Percentiles rank a stretch among this genome's conserved stretches.
phyloP scores from a whole-genome alignment of 2,113 vertebrate genomes.

The Elaphurus davidianus region DNA sequence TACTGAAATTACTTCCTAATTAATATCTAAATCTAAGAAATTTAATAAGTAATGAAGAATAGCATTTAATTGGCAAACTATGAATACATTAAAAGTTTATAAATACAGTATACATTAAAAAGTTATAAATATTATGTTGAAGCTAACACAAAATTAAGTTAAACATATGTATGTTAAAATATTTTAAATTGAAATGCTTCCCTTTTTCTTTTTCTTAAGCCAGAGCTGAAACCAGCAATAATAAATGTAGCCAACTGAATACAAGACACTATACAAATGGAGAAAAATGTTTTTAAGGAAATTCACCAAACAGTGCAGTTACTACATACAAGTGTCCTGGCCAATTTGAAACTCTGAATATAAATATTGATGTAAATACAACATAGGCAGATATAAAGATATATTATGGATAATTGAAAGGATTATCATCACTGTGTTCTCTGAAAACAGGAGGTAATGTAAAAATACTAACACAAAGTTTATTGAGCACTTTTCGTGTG shows the following conservation, averaged over 20 bases:
- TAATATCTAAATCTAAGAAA: not conserved
- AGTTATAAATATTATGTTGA: not conserved
- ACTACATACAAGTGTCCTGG: not conserved
- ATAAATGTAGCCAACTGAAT: not conserved
- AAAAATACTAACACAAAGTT: not conserved
- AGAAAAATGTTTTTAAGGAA: not conserved
- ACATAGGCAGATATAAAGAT: not conserved
- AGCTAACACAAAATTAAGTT: not conserved
- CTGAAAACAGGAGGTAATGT: not conserved
- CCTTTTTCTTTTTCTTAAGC: constrained; percentile 23
- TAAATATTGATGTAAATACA: not conserved
- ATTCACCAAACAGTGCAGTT: not conserved
- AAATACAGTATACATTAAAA: not conserved
- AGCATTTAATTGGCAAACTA: not conserved
- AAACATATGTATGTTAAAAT: not conserved
- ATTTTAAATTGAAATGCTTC: not conserved
- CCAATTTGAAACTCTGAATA: not conserved
- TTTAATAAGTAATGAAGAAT: not conserved
- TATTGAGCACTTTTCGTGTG: not conserved
- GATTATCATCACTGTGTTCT: not conserved
- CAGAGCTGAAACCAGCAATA: constrained; percentile 1
- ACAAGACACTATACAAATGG: not conserved
- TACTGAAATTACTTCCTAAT: not conserved
- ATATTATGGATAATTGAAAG: not conserved
- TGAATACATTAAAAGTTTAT: not conserved